Conservation (phyloP, 2,797 vertebrate genomes). For the Poecilia gillii region DNA sequence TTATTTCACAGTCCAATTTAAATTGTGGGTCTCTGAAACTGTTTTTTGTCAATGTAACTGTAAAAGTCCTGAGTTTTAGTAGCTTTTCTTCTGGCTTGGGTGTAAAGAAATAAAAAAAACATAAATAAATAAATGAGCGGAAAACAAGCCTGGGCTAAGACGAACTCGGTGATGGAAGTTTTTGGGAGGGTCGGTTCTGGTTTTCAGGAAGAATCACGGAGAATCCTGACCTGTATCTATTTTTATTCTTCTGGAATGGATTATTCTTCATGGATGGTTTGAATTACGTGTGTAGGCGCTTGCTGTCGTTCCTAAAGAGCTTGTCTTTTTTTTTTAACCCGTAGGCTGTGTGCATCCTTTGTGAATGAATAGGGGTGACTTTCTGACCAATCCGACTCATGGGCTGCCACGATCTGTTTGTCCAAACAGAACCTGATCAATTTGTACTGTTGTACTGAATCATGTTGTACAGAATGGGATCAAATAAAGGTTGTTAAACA, state of each 20-base stretch:
- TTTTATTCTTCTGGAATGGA: slow-evolving; percentile 93
- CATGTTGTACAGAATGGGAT: slow-evolving; percentile 89
- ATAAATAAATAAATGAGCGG: slow-evolving; percentile 70
- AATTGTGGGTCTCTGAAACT: slow-evolving; percentile 98
- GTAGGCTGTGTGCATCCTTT: slow-evolving; percentile 89
- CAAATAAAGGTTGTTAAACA: slow-evolving; percentile 85
- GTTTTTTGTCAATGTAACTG: slow-evolving; percentile 99
- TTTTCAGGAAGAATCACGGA: slow-evolving; percentile 85
- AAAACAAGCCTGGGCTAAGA: slow-evolving; percentile 67
- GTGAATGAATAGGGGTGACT: slow-evolving; percentile 75
- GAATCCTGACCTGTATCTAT: slow-evolving; percentile 92
- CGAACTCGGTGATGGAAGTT: slow-evolving; percentile 59
- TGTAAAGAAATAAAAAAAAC: slow-evolving; percentile 87
- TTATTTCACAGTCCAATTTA: slow-evolving; percentile 95
- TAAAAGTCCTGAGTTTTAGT: slow-evolving; percentile 99
- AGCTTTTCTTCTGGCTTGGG: slow-evolving; percentile 98
- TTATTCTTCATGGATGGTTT: slow-evolving; percentile 93
- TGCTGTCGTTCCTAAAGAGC: slow-evolving; percentile 95
- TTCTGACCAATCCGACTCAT: slow-evolving; percentile 75
- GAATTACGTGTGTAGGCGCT: slow-evolving; percentile 92
- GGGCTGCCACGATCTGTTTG: slow-evolving; percentile 92
- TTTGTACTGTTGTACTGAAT: slow-evolving; percentile 89
- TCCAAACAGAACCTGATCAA: slow-evolving; percentile 81
- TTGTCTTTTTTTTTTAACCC: slow-evolving; percentile 92
- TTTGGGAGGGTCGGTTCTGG: slow-evolving; percentile 84